Conservation (phyloP, 2,888 invertebrate species). For the Thera obeliscata region DNA sequence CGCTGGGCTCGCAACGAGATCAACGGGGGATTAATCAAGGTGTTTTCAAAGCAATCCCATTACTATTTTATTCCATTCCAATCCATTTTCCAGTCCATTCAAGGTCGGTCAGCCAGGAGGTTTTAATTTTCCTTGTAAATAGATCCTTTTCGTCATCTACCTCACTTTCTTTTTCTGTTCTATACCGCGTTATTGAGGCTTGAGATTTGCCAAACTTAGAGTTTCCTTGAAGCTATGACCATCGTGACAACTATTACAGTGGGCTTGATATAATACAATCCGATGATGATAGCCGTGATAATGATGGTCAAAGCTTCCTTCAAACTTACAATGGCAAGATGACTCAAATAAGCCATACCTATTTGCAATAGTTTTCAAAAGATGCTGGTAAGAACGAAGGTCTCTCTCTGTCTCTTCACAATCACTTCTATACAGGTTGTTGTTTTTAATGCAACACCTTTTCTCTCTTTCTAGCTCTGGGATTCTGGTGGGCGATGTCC, state of each 20-base stretch:
- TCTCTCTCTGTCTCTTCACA: not conserved
- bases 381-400: not conserved
- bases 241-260: not conserved
- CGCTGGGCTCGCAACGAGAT: constrained; percentile 30
- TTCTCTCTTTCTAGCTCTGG: constrained; percentile 11
- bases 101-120: constrained; percentile 9
- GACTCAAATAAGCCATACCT: not conserved
- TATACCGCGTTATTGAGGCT: not conserved
- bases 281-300: not conserved
- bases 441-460: not conserved
- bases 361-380: not conserved
- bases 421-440: not conserved
- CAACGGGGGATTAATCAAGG: constrained; percentile 20
- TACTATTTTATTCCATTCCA: constrained; percentile 18
- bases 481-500: constrained; percentile 41
- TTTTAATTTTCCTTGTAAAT: constrained; percentile 26
- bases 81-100: constrained; percentile 7
- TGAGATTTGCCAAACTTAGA: not conserved
- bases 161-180: constrained; percentile 4
- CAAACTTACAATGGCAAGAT: not conserved
- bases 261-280: not conserved
- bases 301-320: not conserved
- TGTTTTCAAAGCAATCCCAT: constrained; percentile 20
- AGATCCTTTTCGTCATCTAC: constrained; percentile 18
- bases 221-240: not conserved